These are phyloP conservation scores for Drosophila recens DNA, from an alignment of 2,888 invertebrate species.

Conservation along the genomic window DNA sequence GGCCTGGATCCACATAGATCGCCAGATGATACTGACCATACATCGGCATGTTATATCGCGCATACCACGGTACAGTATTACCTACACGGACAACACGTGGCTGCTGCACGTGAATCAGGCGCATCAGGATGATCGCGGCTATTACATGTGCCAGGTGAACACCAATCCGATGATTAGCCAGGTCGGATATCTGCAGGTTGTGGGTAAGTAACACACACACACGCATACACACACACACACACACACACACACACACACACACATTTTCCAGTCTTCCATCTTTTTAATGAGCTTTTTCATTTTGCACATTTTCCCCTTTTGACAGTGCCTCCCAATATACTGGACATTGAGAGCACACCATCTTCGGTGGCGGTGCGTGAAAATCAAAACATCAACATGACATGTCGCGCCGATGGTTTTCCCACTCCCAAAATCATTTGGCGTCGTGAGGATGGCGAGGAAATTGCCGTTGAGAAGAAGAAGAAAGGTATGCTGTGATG, in stretches of 20 bases:
- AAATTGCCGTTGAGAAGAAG: slow-evolving; percentile 93
- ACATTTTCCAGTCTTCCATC: neutral
- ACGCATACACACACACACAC: neutral
- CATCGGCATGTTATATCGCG: slow-evolving; percentile 96
- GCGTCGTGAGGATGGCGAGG: slow-evolving; percentile 95
- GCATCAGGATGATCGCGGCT: slow-evolving; percentile 95
- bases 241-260: neutral
- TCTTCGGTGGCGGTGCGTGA: slow-evolving; percentile 96
- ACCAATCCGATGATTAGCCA: slow-evolving; percentile 98
- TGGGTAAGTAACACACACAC: slow-evolving; percentile 88
- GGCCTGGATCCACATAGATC: slow-evolving; percentile 97
- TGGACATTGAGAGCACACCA: slow-evolving; percentile 95
- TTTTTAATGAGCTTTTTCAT: neutral
- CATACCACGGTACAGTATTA: slow-evolving; percentile 95
- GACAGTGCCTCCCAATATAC: slow-evolving; percentile 96
- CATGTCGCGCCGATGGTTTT: slow-evolving; percentile 96
- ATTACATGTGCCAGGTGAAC: slow-evolving; percentile 89
- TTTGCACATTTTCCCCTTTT: slow-evolving; percentile 18
- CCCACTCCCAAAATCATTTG: slow-evolving; percentile 97
- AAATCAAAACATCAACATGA: slow-evolving; percentile 96
- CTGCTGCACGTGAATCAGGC: slow-evolving; percentile 95
- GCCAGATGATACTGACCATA: slow-evolving; percentile 96
- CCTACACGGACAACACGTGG: slow-evolving; percentile 97
- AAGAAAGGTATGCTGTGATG: slow-evolving; percentile 90
- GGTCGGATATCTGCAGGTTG: slow-evolving; percentile 96